phyloP scores from a whole-genome alignment of 2,888 invertebrate species.

The Merodon equestris region DNA sequence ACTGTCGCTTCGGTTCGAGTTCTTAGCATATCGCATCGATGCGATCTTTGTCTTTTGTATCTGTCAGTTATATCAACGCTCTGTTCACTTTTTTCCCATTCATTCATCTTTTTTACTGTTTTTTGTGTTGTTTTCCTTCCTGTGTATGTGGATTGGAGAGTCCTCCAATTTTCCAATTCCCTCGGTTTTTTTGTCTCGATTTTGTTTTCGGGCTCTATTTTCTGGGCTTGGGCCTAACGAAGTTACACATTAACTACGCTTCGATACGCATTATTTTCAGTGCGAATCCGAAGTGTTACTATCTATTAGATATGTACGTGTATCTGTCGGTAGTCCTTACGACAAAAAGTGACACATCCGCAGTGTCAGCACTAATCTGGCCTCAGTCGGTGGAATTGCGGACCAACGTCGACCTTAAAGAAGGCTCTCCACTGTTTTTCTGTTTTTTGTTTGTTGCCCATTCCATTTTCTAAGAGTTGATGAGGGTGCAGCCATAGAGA shows the following conservation, averaged over 20 bases:
- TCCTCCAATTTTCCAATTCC: constrained; percentile 32
- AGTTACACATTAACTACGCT: constrained; percentile 68
- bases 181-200: neutral
- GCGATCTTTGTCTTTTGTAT: constrained; percentile 66
- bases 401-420: constrained; percentile 67
- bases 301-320: constrained; percentile 16
- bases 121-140: no score
- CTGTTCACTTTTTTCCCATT: constrained; percentile 36
- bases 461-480: constrained; percentile 33
- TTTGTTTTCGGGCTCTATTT: constrained; percentile 1
- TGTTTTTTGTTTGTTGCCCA: constrained; percentile 30
- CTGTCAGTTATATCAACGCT: constrained; percentile 57
- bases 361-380: constrained; percentile 68
- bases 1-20: constrained; percentile 66
- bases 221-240: constrained; percentile 53
- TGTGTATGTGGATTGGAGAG: constrained; percentile 49
- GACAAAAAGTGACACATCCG: constrained; percentile 65
- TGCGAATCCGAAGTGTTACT: constrained; percentile 21
- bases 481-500: constrained; percentile 68
- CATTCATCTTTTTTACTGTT: constrained; percentile 36
- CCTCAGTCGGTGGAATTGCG: constrained; percentile 59
- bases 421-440: constrained; percentile 44
- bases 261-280: constrained; percentile 67
- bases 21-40: constrained; percentile 66
- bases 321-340: constrained; percentile 39